Evolutionary conservation across 2,113 vertebrate species (phyloP).

Genomic region (Urocynchramus pylzowi): DNA sequence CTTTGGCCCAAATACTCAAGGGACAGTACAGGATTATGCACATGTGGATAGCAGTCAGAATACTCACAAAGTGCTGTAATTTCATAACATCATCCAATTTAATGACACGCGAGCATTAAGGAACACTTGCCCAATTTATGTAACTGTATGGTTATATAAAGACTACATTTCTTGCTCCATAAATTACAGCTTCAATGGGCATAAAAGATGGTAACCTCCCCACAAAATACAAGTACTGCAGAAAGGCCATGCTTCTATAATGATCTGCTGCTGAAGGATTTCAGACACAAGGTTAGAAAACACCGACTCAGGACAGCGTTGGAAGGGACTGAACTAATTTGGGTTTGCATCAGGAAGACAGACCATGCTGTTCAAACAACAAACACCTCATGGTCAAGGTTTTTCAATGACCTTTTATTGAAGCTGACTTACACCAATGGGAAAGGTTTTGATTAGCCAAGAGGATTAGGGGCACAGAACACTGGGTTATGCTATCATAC

Average conservation of each 20-base stretch:
- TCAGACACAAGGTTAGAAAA: constrained; percentile 3
- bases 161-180: background rate
- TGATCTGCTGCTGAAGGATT: background rate
- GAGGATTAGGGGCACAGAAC: background rate
- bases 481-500: background rate
- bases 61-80: background rate
- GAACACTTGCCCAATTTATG: background rate
- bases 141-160: background rate
- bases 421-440: background rate
- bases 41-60: background rate
- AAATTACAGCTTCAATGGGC: background rate
- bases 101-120: background rate
- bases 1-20: background rate
- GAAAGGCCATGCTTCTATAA: background rate
- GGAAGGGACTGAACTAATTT: background rate
- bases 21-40: background rate
- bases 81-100: background rate
- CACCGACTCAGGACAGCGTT: background rate
- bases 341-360: background rate
- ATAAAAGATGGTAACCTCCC: background rate
- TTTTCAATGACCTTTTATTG: constrained; percentile 15
- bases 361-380: background rate
- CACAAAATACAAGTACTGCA: background rate
- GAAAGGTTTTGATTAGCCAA: constrained; percentile 1
- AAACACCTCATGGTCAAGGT: background rate